These are phyloP conservation scores for Spinibarbus caldwelli DNA, from an alignment of 2,797 vertebrate genomes.

Conservation along the genomic window DNA sequence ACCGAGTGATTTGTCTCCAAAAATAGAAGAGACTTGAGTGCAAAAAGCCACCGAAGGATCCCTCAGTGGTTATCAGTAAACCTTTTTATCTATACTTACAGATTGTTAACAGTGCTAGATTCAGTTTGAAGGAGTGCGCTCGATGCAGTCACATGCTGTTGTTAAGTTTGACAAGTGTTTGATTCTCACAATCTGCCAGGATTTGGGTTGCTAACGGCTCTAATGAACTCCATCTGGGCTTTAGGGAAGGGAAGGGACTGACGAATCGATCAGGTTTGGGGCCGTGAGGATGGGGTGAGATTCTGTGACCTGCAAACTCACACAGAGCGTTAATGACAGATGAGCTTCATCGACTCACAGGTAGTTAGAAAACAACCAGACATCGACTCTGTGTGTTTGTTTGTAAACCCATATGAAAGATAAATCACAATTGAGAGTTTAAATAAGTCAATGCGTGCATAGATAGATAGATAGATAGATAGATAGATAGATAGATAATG, in stretches of 20 bases:
- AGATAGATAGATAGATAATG: not conserved
- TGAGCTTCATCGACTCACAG: slow-evolving; percentile 55
- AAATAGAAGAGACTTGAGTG: slow-evolving; percentile 43
- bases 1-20: slow-evolving; percentile 32
- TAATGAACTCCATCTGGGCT: slow-evolving; percentile 29
- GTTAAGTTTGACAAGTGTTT: slow-evolving; percentile 7
- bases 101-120: not conserved
- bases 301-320: slow-evolving; percentile 53
- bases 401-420: not conserved
- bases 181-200: not conserved
- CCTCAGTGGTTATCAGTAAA: slow-evolving; percentile 6
- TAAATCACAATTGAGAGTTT: not conserved
- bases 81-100: slow-evolving; percentile 20
- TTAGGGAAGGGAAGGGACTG: slow-evolving; percentile 12
- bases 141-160: not conserved
- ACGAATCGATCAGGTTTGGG: slow-evolving; percentile 50
- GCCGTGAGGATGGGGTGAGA: slow-evolving; percentile 43
- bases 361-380: slow-evolving; percentile 22
- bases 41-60: slow-evolving; percentile 1
- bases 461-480: not conserved
- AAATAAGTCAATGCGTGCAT: not conserved
- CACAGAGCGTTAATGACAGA: slow-evolving; percentile 55
- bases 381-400: slow-evolving; percentile 1
- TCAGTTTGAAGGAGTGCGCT: not conserved
- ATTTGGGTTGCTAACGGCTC: slow-evolving; percentile 19